Evolutionary conservation across 2,797 vertebrate genomes (phyloP).

Genomic region (Sylvia borin): DNA sequence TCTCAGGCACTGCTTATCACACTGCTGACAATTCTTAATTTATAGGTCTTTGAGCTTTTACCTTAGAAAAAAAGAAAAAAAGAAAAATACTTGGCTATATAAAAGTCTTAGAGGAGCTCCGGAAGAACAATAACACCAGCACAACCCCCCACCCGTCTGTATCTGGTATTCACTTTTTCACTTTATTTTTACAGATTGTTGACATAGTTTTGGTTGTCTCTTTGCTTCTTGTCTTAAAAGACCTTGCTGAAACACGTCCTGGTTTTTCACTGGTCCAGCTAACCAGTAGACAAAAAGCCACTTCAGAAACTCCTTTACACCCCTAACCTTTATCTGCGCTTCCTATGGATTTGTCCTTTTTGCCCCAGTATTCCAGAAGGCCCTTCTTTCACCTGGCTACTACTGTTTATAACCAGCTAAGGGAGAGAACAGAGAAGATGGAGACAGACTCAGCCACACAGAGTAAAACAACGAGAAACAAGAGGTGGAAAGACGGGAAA

Average conservation of each 20-base stretch:
- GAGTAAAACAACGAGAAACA: neutral
- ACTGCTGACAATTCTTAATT: neutral
- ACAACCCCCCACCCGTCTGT: accelerated
- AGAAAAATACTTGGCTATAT: neutral
- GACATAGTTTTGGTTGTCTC: neutral
- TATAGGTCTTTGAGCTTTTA: neutral
- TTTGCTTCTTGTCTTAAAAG: neutral
- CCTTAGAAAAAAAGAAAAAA: neutral
- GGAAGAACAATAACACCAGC: neutral
- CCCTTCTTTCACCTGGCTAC: neutral
- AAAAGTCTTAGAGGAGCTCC: neutral
- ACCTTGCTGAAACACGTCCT: neutral
- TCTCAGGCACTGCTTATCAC: neutral
- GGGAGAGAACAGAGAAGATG: neutral
- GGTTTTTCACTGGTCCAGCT: neutral
- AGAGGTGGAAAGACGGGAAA: neutral
- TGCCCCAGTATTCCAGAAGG: neutral
- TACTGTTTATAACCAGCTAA: neutral
- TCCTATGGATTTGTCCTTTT: neutral
- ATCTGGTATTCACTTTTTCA: neutral
- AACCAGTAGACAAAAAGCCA: neutral
- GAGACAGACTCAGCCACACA: neutral
- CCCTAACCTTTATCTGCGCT: neutral
- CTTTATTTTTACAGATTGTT: neutral
- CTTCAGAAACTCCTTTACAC: neutral